Evolutionary conservation across 2,797 vertebrate genomes (phyloP).

Genomic region (Amblyraja radiata): DNA sequence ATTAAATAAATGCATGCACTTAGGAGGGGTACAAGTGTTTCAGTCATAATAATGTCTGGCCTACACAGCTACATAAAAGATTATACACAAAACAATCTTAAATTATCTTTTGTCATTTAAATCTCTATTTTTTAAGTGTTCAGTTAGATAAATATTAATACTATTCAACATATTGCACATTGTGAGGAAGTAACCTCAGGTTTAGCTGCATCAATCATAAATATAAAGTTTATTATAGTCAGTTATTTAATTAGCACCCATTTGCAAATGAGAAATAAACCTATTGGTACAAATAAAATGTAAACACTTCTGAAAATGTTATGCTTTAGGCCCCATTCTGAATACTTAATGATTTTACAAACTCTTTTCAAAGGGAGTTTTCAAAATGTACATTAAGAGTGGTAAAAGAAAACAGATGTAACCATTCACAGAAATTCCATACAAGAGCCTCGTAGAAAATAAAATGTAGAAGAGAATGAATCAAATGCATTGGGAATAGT

Average conservation of each 20-base stretch:
- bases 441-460: neutral
- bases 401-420: neutral
- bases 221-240: neutral
- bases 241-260: slow-evolving; percentile 28
- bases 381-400: neutral
- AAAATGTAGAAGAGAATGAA: neutral
- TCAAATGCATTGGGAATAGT: neutral
- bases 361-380: neutral
- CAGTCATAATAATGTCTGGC: neutral
- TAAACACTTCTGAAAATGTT: slow-evolving; percentile 6
- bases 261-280: slow-evolving; percentile 31
- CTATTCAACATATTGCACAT: slow-evolving; percentile 15
- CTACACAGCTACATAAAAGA: neutral
- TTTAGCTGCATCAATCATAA: slow-evolving; percentile 34
- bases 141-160: neutral
- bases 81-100: too few species aligned
- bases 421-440: slow-evolving; percentile 21
- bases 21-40: neutral
- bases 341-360: neutral
- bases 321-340: neutral
- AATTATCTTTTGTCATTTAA: neutral
- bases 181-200: slow-evolving; percentile 2
- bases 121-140: neutral
- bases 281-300: neutral
- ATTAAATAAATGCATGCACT: slow-evolving; percentile 21